Conservation (phyloP, 2,113 vertebrate genomes). For the Psittacula cyanocephala region DNA sequence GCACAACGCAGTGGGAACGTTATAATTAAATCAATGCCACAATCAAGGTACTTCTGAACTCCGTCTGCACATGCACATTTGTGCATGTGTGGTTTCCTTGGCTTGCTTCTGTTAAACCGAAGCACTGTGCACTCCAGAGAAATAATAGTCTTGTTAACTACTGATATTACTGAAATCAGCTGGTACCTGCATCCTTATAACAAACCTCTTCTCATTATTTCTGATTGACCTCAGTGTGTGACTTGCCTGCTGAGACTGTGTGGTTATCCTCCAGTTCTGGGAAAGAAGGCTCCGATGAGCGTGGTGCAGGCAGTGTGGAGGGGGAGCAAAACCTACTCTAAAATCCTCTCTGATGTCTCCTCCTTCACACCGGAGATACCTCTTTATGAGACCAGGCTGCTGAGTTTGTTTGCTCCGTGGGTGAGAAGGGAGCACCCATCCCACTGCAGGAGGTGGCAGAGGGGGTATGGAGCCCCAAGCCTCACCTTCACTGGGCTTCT, state of each 20-base stretch:
- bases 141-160: not conserved
- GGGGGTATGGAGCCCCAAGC: not conserved
- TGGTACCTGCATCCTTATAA: not conserved
- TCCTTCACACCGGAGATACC: not conserved
- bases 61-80: not conserved
- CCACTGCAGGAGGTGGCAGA: not conserved
- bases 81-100: not conserved
- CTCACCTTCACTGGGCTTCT: not conserved
- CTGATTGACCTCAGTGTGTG: not conserved
- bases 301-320: not conserved
- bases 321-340: not conserved
- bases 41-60: not conserved
- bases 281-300: not conserved
- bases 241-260: not conserved
- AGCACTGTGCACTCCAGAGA: not conserved
- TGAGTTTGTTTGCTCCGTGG: not conserved
- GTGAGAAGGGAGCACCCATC: not conserved
- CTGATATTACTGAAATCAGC: not conserved
- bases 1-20: not conserved
- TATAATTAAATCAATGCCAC: slow-evolving; percentile 5
- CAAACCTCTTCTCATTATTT: not conserved
- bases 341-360: not conserved
- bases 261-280: not conserved
- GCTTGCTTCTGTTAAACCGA: not conserved
- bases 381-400: not conserved